Evolutionary conservation across 2,888 invertebrate genomes (phyloP), one percentile per base, ranked within the genome.

Genomic region (Atrina japonica): DNA sequence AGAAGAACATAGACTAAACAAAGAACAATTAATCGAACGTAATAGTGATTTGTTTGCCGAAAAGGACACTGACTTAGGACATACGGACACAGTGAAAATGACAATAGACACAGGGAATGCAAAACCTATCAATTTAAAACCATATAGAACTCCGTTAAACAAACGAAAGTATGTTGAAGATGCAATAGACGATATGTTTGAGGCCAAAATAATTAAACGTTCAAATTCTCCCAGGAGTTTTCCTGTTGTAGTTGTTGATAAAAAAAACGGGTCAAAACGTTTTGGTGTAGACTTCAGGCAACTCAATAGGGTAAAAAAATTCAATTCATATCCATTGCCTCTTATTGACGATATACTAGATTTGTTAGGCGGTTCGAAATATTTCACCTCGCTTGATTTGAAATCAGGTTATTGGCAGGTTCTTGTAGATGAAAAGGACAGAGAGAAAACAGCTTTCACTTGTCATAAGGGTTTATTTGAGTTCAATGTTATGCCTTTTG

Each of bases 141-240:
- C 77, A 9, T 74, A 74, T 41, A 43, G 72, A n/a, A 60, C 70
- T 5, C 77, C 77, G 3, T 23, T 72, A 5, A 63, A 71, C 18
- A 55, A 72, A 55, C 45, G 74, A 35, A 9, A 56, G 27, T 45
- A 60, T 21, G 56, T 77, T n/a, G 65, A 75, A 16, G 68, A 70
- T 14, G 75, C 77, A 3, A 58, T 77, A 18, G 61, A 70, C 16
- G 73, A 73, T 11, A 75, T 77, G 74, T 14, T 74, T 0, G 58
- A 55, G 1, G 70, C 70, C 0, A 49, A 63, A 1, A 58, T 73
- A n/a, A 75, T 77, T n/a, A 18, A 35, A 64, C 41, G 59, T n/a
- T 76, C 76, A 25, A 16, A 30, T 2, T 61, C 58, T 11, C 73
- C 68, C 16, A 70, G 65, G 66, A 23, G 45, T 52, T 68, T 63